Evolutionary conservation across 2,888 invertebrate genomes (phyloP), one percentile per base, ranked within the genome.

Genomic region (Amaurobius ferox): DNA sequence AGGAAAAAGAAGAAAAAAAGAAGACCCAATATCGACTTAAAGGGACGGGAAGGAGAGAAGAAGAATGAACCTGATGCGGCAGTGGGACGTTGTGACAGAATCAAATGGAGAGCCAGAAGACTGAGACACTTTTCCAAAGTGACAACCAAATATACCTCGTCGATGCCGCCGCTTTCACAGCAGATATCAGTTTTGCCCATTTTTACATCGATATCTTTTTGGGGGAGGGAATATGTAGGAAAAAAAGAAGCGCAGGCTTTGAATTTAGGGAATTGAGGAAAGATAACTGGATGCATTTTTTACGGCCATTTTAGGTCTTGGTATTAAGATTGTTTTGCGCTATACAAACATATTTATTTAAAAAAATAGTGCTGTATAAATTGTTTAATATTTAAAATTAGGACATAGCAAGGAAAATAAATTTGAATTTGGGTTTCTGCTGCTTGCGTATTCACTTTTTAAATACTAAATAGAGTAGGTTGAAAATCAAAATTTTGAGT

Each of bases 1-100:
- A 2, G 16, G 67, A 35, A 11, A 3, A 23, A n/a, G 67, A 19
- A 23, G 7, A 23, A 26, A 39, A 13, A 67, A 64, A 30, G 29
- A 64, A 44, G n/a, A 16, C 6, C n/a, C 44, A 2, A 6, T 44
- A 6, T 16, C 44, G 1, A n/a, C n/a, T n/a, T 16, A 44, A 44
- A 44, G 5, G 44, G 44, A n/a, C 9, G 44, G 44, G 44, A 44
- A 44, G 44, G n/a, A 6, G 61, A 29, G 30, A 66, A 66, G 66
- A 66, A 66, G n/a, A 23, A 67, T 67, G 67, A 67, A 67, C 11
- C 13, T 67, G 67, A 67, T 67, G 67, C 67, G n/a, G 67, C 39
- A 9, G 67, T 13, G 67, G 35, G 67, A 67, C 67, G 67, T 39
- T 35, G 35, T 67, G 67, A 35, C 67, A 67, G 35, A 28, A 67